phyloP scores from a whole-genome alignment of 2,113 vertebrate species.

The Dicerorhinus sumatrensis region DNA sequence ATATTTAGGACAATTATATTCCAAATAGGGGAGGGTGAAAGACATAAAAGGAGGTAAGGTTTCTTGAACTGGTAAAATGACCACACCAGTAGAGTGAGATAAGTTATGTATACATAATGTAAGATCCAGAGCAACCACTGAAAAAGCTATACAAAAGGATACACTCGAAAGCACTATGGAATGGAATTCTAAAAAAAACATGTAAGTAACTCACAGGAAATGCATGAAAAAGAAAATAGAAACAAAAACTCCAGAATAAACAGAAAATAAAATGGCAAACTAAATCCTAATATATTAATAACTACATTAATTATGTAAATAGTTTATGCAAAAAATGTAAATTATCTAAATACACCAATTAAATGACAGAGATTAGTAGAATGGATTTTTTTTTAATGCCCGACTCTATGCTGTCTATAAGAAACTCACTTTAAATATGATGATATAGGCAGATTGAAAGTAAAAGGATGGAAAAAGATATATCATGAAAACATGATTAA shows the following conservation, averaged over 20 bases:
- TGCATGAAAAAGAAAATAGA: not conserved
- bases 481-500: not conserved
- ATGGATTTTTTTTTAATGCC: conserved; percentile 1
- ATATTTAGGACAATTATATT: not conserved
- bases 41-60: not conserved
- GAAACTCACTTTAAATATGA: conserved; percentile 28
- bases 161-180: not conserved
- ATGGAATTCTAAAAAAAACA: not conserved
- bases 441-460: not conserved
- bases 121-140: not conserved
- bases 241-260: not conserved
- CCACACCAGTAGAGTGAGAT: not conserved
- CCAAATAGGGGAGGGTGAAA: not conserved
- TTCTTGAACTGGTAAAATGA: not conserved
- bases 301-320: not conserved
- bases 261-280: not conserved
- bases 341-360: not conserved
- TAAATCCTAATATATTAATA: not conserved
- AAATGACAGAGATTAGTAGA: not conserved
- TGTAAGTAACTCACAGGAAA: not conserved
- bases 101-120: not conserved
- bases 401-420: not conserved
- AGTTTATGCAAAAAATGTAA: not conserved
- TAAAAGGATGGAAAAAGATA: not conserved
- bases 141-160: not conserved